Base-by-base conservation (phyloP, 1,140 invertebrate species). In the Caligus rogercresseyi region DNA sequence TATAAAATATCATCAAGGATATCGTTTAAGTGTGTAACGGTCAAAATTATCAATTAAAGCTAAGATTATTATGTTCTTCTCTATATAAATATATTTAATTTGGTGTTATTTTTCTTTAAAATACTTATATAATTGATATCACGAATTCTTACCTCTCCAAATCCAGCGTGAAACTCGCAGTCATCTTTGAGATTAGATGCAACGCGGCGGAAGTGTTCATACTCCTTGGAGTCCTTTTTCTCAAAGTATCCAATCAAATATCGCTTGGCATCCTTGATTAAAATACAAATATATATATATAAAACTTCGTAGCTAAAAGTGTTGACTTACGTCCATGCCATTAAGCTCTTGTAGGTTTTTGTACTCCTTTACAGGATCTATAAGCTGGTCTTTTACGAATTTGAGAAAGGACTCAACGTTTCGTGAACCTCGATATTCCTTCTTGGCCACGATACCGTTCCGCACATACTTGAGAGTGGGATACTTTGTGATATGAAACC, bases 401-500 rank as follows among this genome's bases (percentile, higher is more conserved):
- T 83, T 81, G 1, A 84, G 75, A 69, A 98, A 85, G 0, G 94
- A 91, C 61, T 98, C 85, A 0, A 77, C 78, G 4, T 86, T 86
- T 62, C 85, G 74, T 67, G 85, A 82, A 52, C 80, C 92, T 70
- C 95, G 80, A 69, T 97, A 99, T 74, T 99, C 96, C 69, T 85
- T 82, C 74, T 98, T 99, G 0, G 85, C 80, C 7, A 89, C 80
- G 69, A 92, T 81, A 0, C 95, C 95, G 81, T 94, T 94, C 25
- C 89, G 80, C 69, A 98, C 87, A 18, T 98, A 74, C 76, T 99
- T 99, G 26, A 99, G 74, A 15, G 96, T 98, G 20, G 96, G 96
- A 77, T 98, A 99, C 78, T 99, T 99, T 15, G 83, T 87, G 53
- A 98, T 95, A 69, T 96, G 89, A 75, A 93, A 98, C 67, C 87